Conservation (phyloP, 2,113 vertebrate genomes). For the Melanotaenia duboulayi region DNA sequence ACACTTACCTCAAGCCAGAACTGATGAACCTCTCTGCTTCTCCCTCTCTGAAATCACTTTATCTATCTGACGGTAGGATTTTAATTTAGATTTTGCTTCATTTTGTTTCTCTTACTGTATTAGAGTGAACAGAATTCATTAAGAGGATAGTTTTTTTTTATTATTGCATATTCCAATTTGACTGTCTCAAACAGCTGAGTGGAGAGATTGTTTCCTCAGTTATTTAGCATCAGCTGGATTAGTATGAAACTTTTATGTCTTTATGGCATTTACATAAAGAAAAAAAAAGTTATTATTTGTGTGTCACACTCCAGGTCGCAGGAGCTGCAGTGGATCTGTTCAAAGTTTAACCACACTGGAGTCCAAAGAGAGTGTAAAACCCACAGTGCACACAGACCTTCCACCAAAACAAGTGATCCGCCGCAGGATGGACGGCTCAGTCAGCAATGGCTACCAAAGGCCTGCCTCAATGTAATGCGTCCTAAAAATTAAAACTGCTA, state of each 20-base stretch:
- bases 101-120: not conserved
- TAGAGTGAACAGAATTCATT: conserved; percentile 5
- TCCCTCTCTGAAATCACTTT: conserved; percentile 86
- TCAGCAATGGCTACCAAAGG: conserved; percentile 91
- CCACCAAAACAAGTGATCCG: conserved; percentile 87
- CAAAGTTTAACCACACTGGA: conserved; percentile 87
- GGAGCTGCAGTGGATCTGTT: conserved; percentile 87
- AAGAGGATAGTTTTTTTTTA: conserved; percentile 13
- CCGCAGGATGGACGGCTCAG: conserved; percentile 81
- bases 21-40: conserved; percentile 80
- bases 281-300: conserved; percentile 1
- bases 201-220: conserved; percentile 13
- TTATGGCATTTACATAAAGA: conserved; percentile 8
- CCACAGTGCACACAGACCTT: conserved; percentile 82
- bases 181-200: not conserved
- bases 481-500: not conserved
- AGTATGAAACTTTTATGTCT: conserved; percentile 8
- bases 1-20: conserved; percentile 75
- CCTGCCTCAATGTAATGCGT: conserved; percentile 91
- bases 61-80: conserved; percentile 85
- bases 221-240: conserved; percentile 5
- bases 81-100: not conserved
- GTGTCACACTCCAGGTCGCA: conserved; percentile 81
- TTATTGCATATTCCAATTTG: conserved; percentile 1
- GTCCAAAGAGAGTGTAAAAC: conserved; percentile 81